Percentiles rank a stretch among this genome's conserved stretches.
Conservation (phyloP, 2,888 invertebrate genomes). For the Apodemia mormo region DNA sequence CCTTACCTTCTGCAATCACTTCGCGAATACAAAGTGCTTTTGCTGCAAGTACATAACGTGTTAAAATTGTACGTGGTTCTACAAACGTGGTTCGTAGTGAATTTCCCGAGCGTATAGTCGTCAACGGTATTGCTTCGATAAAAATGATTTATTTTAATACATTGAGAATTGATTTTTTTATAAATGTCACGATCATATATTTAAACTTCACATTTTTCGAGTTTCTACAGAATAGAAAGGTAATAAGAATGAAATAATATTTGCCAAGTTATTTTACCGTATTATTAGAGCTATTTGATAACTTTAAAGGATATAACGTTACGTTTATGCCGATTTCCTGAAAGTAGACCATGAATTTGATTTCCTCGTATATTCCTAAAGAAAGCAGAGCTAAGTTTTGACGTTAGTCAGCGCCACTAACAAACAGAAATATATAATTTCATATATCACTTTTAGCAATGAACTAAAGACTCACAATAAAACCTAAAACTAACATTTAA, state of each 20-base stretch:
- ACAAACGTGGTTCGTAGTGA: background rate
- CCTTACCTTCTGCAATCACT: slow-evolving; percentile 45
- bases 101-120: slow-evolving; percentile 13
- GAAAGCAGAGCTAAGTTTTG: too few relatives aligned
- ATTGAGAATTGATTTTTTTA: background rate
- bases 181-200: too few relatives aligned
- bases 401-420: too few relatives aligned
- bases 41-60: slow-evolving; percentile 16
- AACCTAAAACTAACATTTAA: too few relatives aligned
- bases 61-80: slow-evolving; percentile 15
- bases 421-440: background rate
- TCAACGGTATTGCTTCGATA: background rate
- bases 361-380: too few relatives aligned
- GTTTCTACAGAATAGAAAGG: background rate
- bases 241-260: background rate
- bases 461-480: too few relatives aligned
- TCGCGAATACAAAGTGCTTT: slow-evolving; percentile 45
- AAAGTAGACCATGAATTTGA: too few relatives aligned
- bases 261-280: too few relatives aligned
- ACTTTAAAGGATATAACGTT: too few relatives aligned
- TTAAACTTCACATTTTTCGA: background rate
- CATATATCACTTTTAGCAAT: too few relatives aligned
- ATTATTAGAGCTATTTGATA: too few relatives aligned
- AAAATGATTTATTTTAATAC: slow-evolving; percentile 1
- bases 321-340: too few relatives aligned